These are phyloP conservation scores for Aleiodes sp. DNA, from an alignment of 1,140 invertebrate genomes.

Conservation along the genomic window DNA sequence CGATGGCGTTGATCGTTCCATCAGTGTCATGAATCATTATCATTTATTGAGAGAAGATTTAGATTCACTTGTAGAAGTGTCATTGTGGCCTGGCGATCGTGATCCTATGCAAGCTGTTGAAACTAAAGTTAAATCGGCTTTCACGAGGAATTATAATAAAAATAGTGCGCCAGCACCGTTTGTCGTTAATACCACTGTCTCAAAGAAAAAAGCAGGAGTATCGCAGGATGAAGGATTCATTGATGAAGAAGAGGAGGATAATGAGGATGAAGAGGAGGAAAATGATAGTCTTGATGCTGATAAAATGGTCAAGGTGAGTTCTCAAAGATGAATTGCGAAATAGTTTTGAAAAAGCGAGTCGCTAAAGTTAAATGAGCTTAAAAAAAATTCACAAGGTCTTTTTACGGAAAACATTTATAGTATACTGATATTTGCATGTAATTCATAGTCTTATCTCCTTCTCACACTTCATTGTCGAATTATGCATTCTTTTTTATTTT, in stretches of 20 bases:
- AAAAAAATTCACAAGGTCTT: too few relatives aligned
- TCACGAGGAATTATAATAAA: conserved; percentile 94
- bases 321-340: background rate
- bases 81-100: conserved; percentile 81
- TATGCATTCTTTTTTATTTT: too few relatives aligned
- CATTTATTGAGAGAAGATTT: conserved; percentile 89
- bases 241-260: conserved; percentile 63
- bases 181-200: conserved; percentile 69
- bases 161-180: conserved; percentile 78
- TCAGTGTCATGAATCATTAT: conserved; percentile 85
- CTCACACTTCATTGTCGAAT: too few relatives aligned
- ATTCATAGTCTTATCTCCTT: too few relatives aligned
- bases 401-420: too few relatives aligned
- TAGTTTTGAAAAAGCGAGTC: conserved; percentile 21
- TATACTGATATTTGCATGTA: too few relatives aligned
- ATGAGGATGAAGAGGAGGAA: conserved; percentile 70
- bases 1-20: conserved; percentile 78
- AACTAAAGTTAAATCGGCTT: conserved; percentile 84
- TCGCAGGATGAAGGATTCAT: conserved; percentile 61
- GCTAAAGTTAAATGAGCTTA: too few relatives aligned
- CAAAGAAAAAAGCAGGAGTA: conserved; percentile 64
- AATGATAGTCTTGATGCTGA: conserved; percentile 77
- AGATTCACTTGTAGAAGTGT: conserved; percentile 86
- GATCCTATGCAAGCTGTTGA: conserved; percentile 81
- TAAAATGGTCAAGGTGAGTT: conserved; percentile 80